Evolutionary conservation across 2,797 vertebrate genomes (phyloP), one percentile per base, ranked within the genome.

Genomic region (Channa striata): DNA sequence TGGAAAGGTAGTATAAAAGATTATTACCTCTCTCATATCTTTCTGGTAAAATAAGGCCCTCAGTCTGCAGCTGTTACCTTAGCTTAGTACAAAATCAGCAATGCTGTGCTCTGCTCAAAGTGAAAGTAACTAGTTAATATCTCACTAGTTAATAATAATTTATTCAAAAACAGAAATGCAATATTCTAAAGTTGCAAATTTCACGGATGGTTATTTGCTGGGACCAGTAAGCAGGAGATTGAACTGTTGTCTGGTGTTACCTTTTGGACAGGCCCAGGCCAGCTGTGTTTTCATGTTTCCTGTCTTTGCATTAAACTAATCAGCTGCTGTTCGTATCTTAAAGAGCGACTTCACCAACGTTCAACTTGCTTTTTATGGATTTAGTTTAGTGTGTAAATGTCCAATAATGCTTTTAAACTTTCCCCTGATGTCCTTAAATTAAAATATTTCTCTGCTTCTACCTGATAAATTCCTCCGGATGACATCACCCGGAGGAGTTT

Each of bases 1-100:
- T 30, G 13, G 6, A 42, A 8, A 34, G 20, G 64, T 30, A 34
- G 17, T 59, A 36, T 21, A 64, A 0, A 65, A 58, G 30, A 59
- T 43, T 34, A 25, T 16, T 19, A 33, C 13, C 10, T 37, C 4
- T 60, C 34, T 23, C 2, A 14, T 36, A 43, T 25, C 30, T 36
- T 17, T 43, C 13, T 3, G 4, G 9, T 23, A 17, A 30, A 56
- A 10, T 33, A 13, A 8, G 19, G 8, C 19, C n/a, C 17, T 33
- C 6, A 40, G 44, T 14, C 23, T 53, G 1, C 17, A 20, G 21
- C 10, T 30, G 54, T 33, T 59, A 50, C 11, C 12, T 51, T 60
- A 57, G 20, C 51, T 58, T 66, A 66, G 68, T 56, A 54, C n/a
- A 54, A 2, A 12, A 5, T 23, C 1, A 44, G 40, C 13, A 12